Base-by-base conservation (phyloP, 2,113 vertebrate species). In the Connochaetes taurinus region DNA sequence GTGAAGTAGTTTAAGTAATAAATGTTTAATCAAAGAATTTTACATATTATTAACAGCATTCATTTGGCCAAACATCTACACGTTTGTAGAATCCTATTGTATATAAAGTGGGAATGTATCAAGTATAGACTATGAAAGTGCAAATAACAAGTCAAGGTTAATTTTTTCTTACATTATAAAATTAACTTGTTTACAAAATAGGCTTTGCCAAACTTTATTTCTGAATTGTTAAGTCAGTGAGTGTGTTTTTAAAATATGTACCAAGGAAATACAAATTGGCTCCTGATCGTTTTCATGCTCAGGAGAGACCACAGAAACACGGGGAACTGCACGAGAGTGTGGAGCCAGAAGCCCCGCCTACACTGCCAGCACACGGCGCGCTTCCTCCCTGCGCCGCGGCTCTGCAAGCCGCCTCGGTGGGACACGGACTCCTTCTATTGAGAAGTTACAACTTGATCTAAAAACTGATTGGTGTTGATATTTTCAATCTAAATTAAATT, bases 111-210 rank as follows among this genome's bases (percentile, higher is more conserved):
- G 99, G 99, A 99, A 99, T 99, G 99, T 99, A 99, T 99, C 99
- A 99, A 99, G 99, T 99, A 99, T 99, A 99, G 99, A 99, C 99
- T 99, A 99, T 99, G 99, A 99, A 99, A 99, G 99, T 99, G 99
- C 99, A 99, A 99, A 99, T 99, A 99, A 99, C 99, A 99, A 99
- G 99, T 99, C 99, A 99, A 99, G 99, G 99, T 99, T 99, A 99
- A 98, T 97, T 98, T 97, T 84, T 99, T 99, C 99, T 99, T 99
- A 99, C 99, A 99, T 99, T 99, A 99, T 99, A 99, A 99, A 99
- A 99, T 99, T 99, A 99, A 99, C 98, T 98, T 98, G 98, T 99
- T 99, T 99, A 99, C 99, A 99, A 99, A 99, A 99, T 99, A 99
- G 98, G 99, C 98, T 99, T 98, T 98, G 98, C 98, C 99, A 99